Percentiles rank a stretch among this genome's conserved stretches.
These are phyloP conservation scores for Drosophila stalkeri DNA, from an alignment of 2,888 invertebrate genomes.

Conservation along the genomic window DNA sequence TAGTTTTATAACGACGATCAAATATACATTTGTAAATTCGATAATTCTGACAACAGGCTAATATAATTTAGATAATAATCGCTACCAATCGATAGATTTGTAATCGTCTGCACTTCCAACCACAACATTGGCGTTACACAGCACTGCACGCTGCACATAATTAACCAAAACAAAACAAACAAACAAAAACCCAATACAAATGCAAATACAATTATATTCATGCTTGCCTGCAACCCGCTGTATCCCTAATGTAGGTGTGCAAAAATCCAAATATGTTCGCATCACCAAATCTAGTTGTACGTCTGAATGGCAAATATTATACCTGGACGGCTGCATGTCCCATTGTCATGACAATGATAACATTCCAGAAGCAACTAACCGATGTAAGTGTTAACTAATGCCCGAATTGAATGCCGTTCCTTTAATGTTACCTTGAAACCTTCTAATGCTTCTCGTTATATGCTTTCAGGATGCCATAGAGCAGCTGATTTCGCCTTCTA, in stretches of 20 bases:
- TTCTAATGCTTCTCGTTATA: slow-evolving; percentile 6
- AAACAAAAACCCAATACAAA: neutral
- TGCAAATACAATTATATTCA: slow-evolving; percentile 28
- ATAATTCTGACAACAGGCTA: neutral
- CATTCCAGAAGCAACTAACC: slow-evolving; percentile 94
- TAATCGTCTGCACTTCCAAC: slow-evolving; percentile 30
- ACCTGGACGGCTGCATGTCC: slow-evolving; percentile 97
- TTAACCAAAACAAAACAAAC: slow-evolving; percentile 7
- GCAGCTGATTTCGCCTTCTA: slow-evolving; percentile 74
- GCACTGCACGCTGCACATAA: slow-evolving; percentile 47
- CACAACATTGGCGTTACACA: slow-evolving; percentile 29
- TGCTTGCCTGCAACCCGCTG: slow-evolving; percentile 33
- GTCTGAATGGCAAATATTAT: slow-evolving; percentile 94
- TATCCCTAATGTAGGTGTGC: slow-evolving; percentile 85
- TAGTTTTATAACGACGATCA: too few relatives aligned
- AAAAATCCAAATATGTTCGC: slow-evolving; percentile 91
- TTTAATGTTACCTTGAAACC: neutral
- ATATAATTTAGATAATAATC: neutral
- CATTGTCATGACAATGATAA: slow-evolving; percentile 93
- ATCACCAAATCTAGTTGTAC: slow-evolving; percentile 93
- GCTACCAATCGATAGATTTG: slow-evolving; percentile 29
- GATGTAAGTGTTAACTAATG: slow-evolving; percentile 86
- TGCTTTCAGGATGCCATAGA: slow-evolving; percentile 83
- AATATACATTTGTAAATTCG: too few relatives aligned
- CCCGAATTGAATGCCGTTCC: neutral